Evolutionary conservation across 92 coral and sea anemone species (phyloP), one percentile per base, ranked within the genome.

Genomic region (Zoanthus sociatus): DNA sequence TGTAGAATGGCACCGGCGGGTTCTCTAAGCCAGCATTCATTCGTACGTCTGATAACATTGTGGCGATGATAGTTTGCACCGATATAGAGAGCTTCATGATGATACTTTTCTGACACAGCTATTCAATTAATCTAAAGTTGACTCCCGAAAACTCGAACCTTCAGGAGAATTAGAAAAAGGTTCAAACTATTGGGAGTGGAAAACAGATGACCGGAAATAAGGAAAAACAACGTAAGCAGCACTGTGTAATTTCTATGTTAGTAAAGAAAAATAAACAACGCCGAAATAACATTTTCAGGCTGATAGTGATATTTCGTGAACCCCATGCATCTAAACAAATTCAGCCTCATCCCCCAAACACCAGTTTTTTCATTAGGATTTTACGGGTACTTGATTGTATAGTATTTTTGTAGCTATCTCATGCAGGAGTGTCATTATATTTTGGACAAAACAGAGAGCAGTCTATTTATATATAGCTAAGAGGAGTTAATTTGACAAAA

Each of bases 71-170:
- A 16, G n/a, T 58, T 58, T 58, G 66, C 20, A 20, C 66, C 66
- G 4, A 58, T 58, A 58, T 44, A 72, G 20, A 71, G 76, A 71
- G 76, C 76, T 71, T 71, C 46, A 37, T 16, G 66, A 58, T 32
- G 76, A 45, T 45, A 71, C 76, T 71, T 37, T 33, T 71, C 76
- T 71, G 76, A 44, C 76, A 3, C 76, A 15, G 76, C 76, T 71
- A 71, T 32, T 71, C 66, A 15, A 58, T 58, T 58, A 58, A 58
- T 58, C 66, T 58, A 58, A 14, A 58, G 66, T 58, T 5, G 6
- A 16, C 20, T 58, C 66, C 66, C 66, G 18, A 50, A 1, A 50
- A 50, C 10, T 50, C 55, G 55, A 50, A 50, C 55, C 55, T 50
- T 50, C 55, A 50, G 66, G 21, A 58, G 66, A 58, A 58, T 6